Base-by-base conservation (phyloP, 2,113 vertebrate genomes). In the Tachysurus vachellii region DNA sequence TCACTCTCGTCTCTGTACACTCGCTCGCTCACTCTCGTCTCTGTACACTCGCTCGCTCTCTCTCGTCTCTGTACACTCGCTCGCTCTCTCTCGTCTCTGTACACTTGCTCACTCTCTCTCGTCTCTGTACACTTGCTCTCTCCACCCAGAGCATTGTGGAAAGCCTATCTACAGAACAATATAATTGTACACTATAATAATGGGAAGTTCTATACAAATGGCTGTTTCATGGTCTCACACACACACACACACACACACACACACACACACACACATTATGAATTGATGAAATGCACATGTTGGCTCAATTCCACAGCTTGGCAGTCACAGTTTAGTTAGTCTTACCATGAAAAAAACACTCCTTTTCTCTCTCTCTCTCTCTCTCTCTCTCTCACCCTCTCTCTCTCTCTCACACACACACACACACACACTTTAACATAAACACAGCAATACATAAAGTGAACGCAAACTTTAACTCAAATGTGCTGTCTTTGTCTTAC, bases 231-330 rank as follows among this genome's bases (percentile, higher is more conserved):
- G 68, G 83, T 64, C 64, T 64, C 64, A 70, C 86, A 77, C 71
- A 86, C 44, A n/a, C 84, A 12, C 13, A 66, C 50, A 68, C 23
- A 26, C 36, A 36, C 36, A 2, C 36, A 36, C 36, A 2, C 81
- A 79, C 62, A 88, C 68, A 28, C 83, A 10, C 26, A 62, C 36
- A 61, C 23, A n/a, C 59, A 85, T 64, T 53, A 62, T 53, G 47
- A 77, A 77, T 83, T 84, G 77, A 86, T 86, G 36, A 90, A 90
- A 84, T 81, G 64, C 83, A 89, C 61, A 85, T 85, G 88, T 89
- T 87, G 83, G 88, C 80, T 82, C 21, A 16, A 47, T 56, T 47
- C 71, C 73, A 86, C 26, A 88, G 31, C 75, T 84, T 73, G 75
- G 64, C 62, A 80, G 53, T 62, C 77, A 89, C 17, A 53, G 44